Percentiles rank a stretch among this genome's conserved stretches.
Evolutionary conservation across 2,888 invertebrate genomes (phyloP).

Genomic region (Tachina fera): DNA sequence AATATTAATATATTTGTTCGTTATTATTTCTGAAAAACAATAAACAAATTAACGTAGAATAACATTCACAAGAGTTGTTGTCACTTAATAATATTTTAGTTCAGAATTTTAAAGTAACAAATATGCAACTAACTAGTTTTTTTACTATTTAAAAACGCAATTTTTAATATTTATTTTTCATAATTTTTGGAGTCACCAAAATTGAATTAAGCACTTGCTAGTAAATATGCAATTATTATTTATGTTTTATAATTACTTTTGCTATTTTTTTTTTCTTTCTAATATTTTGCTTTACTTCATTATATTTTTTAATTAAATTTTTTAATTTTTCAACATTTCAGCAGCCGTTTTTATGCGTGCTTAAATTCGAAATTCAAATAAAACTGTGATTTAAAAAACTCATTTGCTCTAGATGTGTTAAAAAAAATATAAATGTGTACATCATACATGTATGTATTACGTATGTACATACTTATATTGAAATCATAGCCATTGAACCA

Average conservation of each 20-base stretch:
- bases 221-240: constrained; percentile 13
- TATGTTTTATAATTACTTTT: constrained; percentile 22
- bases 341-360: constrained; percentile 65
- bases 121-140: constrained; percentile 12
- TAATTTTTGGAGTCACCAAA: background rate
- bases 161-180: background rate
- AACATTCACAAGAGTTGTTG: background rate
- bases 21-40: background rate
- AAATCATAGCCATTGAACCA: constrained; percentile 54
- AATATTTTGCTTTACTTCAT: constrained; percentile 29
- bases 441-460: background rate
- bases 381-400: constrained; percentile 68
- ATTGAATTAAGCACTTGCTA: constrained; percentile 18
- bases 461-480: constrained; percentile 4
- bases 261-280: constrained; percentile 15
- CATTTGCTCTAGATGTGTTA: constrained; percentile 64
- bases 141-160: constrained; percentile 6
- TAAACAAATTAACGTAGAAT: background rate
- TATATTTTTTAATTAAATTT: constrained; percentile 45
- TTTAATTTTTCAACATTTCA: constrained; percentile 48
- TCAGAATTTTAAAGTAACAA: background rate
- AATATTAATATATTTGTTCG: background rate
- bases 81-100: constrained; percentile 15
- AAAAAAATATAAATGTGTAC: constrained; percentile 15
- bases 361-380: constrained; percentile 66